Percentiles rank a stretch among this genome's conserved stretches.
phyloP scores from a whole-genome alignment of 2,888 invertebrate species.

The Sepioteuthis lessoniana region DNA sequence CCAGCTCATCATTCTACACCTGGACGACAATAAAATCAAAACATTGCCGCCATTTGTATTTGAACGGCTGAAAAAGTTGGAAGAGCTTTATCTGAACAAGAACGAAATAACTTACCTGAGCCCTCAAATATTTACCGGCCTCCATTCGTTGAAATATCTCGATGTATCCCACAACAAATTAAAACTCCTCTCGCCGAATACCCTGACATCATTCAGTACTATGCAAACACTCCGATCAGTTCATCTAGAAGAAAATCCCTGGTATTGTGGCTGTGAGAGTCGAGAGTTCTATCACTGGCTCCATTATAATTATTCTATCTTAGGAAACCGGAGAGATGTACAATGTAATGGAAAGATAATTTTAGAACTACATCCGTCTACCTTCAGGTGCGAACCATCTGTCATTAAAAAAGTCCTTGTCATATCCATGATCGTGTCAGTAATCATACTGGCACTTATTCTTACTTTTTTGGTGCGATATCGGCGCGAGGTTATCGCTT shows the following conservation, averaged over 20 bases:
- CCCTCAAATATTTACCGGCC: neutral
- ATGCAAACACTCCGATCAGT: neutral
- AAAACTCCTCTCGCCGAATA: neutral
- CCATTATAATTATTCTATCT: neutral
- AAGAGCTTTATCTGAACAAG: constrained; percentile 47
- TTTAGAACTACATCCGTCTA: neutral
- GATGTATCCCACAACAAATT: constrained; percentile 46
- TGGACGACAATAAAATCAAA: constrained; percentile 39
- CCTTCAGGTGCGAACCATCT: neutral
- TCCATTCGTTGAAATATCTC: constrained; percentile 35
- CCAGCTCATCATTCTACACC: constrained; percentile 8
- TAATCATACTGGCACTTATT: neutral
- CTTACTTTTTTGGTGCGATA: neutral
- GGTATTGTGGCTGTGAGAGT: constrained; percentile 21
- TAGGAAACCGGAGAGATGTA: constrained; percentile 6
- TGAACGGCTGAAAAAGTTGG: neutral
- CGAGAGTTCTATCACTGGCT: constrained; percentile 41
- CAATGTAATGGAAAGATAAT: neutral
- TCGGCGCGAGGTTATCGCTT: constrained; percentile 26
- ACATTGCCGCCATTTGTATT: constrained; percentile 26
- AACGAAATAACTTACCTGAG: constrained; percentile 1
- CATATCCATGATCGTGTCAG: neutral
- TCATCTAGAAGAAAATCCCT: neutral
- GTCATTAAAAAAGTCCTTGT: neutral
- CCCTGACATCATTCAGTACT: neutral